phyloP scores from a whole-genome alignment of 2,888 invertebrate genomes.

The Drosophila villosipedis region DNA sequence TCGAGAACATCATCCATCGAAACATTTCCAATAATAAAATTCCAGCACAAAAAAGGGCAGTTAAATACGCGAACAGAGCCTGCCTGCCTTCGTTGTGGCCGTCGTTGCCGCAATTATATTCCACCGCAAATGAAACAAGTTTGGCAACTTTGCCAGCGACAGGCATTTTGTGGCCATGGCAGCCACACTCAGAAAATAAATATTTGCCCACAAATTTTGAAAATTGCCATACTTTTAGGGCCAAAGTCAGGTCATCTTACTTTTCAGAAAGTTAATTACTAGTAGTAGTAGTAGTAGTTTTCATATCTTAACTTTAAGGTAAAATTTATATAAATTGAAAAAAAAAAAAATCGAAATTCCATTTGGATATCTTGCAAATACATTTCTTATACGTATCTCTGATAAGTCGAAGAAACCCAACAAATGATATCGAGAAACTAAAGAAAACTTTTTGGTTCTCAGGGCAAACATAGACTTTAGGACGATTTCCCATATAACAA shows the following conservation, averaged over 20 bases:
- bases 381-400: neutral
- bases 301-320: neutral
- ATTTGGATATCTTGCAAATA: too few relatives aligned
- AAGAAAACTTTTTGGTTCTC: neutral
- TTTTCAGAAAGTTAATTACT: neutral
- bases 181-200: neutral
- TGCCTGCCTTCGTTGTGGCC: conserved; percentile 30
- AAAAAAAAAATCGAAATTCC: too few relatives aligned
- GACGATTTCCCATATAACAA: too few relatives aligned
- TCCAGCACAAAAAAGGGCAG: conserved; percentile 64
- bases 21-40: conserved; percentile 80
- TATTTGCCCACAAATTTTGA: neutral
- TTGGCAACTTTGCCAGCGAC: conserved; percentile 78
- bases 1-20: conserved; percentile 52
- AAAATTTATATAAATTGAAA: neutral
- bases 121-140: conserved; percentile 81
- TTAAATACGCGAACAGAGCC: conserved; percentile 39
- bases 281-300: too few relatives aligned
- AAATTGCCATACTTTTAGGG: neutral
- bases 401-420: neutral
- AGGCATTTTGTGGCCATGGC: conserved; percentile 71
- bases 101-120: conserved; percentile 74
- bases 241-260: neutral
- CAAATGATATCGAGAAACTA: neutral
- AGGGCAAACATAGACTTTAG: too few relatives aligned